Conservation (phyloP, 2,797 vertebrate genomes). For the Eutrigla gurnardus region DNA sequence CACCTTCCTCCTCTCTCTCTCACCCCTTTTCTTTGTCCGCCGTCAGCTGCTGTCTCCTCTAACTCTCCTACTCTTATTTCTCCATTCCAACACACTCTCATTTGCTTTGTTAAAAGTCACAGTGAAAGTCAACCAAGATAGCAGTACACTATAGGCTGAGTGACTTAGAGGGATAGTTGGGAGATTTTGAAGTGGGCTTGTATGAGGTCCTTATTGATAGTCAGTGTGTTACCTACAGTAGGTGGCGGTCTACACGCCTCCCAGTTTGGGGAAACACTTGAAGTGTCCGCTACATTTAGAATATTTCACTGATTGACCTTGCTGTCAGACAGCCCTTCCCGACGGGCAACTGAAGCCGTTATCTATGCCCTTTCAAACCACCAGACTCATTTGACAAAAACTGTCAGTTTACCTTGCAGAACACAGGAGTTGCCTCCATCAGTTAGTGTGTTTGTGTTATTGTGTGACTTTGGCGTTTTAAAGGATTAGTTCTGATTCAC, state of each 20-base stretch:
- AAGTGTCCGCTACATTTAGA: neutral
- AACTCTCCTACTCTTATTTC: conserved; percentile 42
- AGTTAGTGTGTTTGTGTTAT: neutral
- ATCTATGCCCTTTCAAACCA: neutral
- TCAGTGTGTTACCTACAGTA: neutral
- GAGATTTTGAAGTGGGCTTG: neutral
- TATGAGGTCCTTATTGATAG: neutral
- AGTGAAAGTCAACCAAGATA: conserved; percentile 54
- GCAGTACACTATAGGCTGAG: neutral
- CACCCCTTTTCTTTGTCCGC: conserved; percentile 2
- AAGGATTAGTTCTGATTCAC: neutral
- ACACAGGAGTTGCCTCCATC: neutral
- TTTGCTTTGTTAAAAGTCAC: conserved; percentile 57
- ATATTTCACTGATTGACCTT: neutral
- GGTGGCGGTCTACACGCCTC: neutral
- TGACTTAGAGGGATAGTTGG: neutral
- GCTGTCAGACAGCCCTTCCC: neutral
- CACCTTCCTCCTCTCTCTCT: conserved; percentile 16
- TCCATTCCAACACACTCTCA: conserved; percentile 8
- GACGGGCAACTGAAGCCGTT: neutral
- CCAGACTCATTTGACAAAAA: neutral
- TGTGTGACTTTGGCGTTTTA: neutral
- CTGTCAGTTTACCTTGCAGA: neutral
- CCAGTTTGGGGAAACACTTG: no score
- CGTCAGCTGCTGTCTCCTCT: conserved; percentile 55